These are phyloP conservation scores for Anastrepha ludens DNA, from an alignment of 1,140 invertebrate species.

Conservation along the genomic window DNA sequence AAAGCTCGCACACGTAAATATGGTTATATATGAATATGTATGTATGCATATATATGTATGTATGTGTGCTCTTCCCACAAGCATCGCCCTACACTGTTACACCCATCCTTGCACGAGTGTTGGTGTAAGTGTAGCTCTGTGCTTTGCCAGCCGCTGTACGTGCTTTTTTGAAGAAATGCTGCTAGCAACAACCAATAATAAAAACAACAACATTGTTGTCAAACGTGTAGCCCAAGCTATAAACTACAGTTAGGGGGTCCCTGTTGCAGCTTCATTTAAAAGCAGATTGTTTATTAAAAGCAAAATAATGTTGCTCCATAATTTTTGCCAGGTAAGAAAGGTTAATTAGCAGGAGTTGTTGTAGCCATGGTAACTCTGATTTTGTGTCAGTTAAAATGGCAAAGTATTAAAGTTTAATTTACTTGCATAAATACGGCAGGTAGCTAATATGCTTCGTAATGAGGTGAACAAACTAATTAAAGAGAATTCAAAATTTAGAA, in stretches of 20 bases:
- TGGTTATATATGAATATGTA: neutral
- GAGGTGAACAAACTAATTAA: neutral
- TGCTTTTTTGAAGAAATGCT: conserved; percentile 47
- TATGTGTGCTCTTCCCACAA: neutral
- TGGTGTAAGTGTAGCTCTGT: neutral
- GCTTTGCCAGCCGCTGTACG: neutral
- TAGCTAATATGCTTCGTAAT: neutral
- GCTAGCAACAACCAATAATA: conserved; percentile 4
- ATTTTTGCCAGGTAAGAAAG: conserved; percentile 22
- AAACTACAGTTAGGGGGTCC: neutral
- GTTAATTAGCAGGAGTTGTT: neutral
- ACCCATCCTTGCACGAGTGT: neutral
- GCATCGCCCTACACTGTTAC: neutral
- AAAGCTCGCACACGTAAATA: neutral
- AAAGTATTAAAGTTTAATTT: conserved; percentile 20
- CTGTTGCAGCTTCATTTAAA: neutral
- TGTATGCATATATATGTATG: neutral
- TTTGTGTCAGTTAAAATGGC: conserved; percentile 10
- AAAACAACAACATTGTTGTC: conserved; percentile 1
- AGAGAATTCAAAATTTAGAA: neutral
- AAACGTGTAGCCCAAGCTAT: neutral
- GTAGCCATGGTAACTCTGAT: neutral
- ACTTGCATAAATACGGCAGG: neutral
- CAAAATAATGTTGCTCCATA: conserved; percentile 20
- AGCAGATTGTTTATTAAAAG: neutral